phyloP scores from a whole-genome alignment of 53 echinoderm and acorn worm genomes.

The Antedon mediterranea region DNA sequence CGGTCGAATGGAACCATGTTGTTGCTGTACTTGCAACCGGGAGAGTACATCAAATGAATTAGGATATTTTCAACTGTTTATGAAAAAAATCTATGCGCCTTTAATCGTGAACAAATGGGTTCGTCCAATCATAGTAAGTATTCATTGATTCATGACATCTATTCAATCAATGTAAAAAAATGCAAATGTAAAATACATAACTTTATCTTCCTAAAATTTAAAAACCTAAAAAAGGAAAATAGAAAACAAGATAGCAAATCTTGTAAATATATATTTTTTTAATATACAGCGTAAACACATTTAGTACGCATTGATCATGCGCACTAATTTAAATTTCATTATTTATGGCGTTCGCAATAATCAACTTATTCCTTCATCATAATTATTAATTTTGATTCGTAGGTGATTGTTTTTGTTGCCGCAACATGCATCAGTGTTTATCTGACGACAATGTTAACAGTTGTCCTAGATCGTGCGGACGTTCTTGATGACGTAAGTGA shows the following conservation, averaged over 20 bases:
- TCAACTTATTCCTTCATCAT: no score
- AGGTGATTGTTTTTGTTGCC: not conserved
- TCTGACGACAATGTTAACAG: not conserved
- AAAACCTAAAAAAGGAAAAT: no score
- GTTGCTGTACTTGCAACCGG: not conserved
- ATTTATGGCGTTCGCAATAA: no score
- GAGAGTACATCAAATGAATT: constrained; percentile 4
- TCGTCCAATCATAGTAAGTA: constrained; percentile 64
- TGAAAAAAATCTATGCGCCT: constrained; percentile 74
- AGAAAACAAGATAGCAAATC: no score
- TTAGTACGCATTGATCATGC: no score
- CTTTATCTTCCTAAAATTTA: no score
- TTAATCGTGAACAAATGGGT: constrained; percentile 54
- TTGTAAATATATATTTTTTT: no score
- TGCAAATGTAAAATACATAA: no score
- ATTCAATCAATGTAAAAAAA: no score
- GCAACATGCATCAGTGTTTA: not conserved
- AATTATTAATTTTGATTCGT: not conserved
- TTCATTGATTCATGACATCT: no score
- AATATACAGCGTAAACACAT: no score
- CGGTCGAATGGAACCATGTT: not conserved
- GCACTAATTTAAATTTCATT: no score
- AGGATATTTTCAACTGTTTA: constrained; percentile 53
- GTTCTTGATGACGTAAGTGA: not conserved
- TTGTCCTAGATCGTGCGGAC: not conserved